phyloP scores from a whole-genome alignment of 2,888 invertebrate genomes.

The Scelioninae gen. 2 region DNA sequence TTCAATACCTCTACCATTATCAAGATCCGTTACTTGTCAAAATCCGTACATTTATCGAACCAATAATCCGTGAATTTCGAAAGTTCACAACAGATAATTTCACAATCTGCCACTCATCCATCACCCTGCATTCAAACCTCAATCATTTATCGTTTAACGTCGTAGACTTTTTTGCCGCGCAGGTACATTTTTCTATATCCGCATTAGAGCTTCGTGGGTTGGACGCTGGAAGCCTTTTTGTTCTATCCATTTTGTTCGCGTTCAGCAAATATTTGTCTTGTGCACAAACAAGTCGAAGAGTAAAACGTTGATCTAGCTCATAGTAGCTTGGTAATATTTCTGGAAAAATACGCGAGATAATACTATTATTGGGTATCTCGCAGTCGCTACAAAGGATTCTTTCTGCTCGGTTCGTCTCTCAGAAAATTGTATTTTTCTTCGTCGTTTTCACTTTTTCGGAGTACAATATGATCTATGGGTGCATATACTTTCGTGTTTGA shows the following conservation, averaged over 20 bases:
- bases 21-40: too few relatives aligned
- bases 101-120: conserved; percentile 11
- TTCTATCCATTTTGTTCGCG: conserved; percentile 29
- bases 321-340: conserved; percentile 46
- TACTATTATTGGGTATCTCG: conserved; percentile 10
- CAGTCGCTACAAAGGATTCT: conserved; percentile 17
- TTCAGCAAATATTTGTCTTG: conserved; percentile 45
- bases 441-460: conserved; percentile 7
- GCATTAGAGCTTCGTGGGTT: conserved; percentile 1
- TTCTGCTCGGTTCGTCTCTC: background rate
- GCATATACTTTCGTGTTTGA: conserved; percentile 53
- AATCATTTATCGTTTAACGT: conserved; percentile 23
- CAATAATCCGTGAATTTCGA: background rate
- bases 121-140: conserved; percentile 6
- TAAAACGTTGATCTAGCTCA: conserved; percentile 50
- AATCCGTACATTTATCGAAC: conserved; percentile 5
- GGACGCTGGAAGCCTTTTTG: conserved; percentile 1
- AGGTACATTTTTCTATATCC: conserved; percentile 27
- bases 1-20: too few relatives aligned
- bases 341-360: conserved; percentile 48
- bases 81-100: conserved; percentile 8
- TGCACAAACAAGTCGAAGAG: conserved; percentile 51
- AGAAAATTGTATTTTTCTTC: conserved; percentile 3
- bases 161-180: conserved; percentile 23
- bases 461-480: conserved; percentile 44